Conservation (phyloP, 1,140 invertebrate genomes). For the Rhynchophorus ferrugineus region DNA sequence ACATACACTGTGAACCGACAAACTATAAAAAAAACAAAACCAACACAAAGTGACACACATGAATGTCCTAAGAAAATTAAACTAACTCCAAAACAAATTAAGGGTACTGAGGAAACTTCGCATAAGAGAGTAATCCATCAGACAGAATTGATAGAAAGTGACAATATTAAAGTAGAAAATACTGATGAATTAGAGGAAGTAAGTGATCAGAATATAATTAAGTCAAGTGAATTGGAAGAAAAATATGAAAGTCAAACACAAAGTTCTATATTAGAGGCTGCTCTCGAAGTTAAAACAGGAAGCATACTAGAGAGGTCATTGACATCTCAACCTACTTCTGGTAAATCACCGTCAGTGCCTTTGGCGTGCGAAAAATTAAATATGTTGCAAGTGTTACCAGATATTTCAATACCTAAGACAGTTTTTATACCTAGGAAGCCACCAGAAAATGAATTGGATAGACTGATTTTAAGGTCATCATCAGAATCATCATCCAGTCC, state of each 20-base stretch:
- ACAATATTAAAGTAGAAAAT: constrained; percentile 23
- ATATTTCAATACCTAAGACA: constrained; percentile 26
- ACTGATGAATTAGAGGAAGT: constrained; percentile 16
- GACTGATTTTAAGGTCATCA: constrained; percentile 24
- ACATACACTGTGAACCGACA: constrained; percentile 19
- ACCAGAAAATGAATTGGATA: constrained; percentile 30
- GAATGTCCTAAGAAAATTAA: constrained; percentile 28
- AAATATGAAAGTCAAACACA: constrained; percentile 26
- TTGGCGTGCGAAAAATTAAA: constrained; percentile 15
- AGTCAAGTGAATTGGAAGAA: constrained; percentile 27
- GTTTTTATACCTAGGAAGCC: constrained; percentile 32
- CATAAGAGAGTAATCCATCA: constrained; percentile 5
- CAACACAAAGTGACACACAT: constrained; percentile 10
- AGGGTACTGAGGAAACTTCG: constrained; percentile 8
- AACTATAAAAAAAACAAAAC: constrained; percentile 24
- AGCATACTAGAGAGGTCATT: constrained; percentile 39
- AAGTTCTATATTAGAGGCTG: constrained; percentile 37
- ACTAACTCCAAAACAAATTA: constrained; percentile 17
- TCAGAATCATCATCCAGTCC: constrained; percentile 31
- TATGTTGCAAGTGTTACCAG: constrained; percentile 15
- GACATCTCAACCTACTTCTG: constrained; percentile 29
- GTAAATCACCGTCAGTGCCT: constrained; percentile 10
- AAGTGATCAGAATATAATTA: constrained; percentile 23
- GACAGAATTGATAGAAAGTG: constrained; percentile 21
- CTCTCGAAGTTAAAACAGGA: constrained; percentile 32